Percentiles rank a stretch among this genome's conserved stretches.
phyloP scores from a whole-genome alignment of 2,888 invertebrate species.

The Ectropis crepuscularia region DNA sequence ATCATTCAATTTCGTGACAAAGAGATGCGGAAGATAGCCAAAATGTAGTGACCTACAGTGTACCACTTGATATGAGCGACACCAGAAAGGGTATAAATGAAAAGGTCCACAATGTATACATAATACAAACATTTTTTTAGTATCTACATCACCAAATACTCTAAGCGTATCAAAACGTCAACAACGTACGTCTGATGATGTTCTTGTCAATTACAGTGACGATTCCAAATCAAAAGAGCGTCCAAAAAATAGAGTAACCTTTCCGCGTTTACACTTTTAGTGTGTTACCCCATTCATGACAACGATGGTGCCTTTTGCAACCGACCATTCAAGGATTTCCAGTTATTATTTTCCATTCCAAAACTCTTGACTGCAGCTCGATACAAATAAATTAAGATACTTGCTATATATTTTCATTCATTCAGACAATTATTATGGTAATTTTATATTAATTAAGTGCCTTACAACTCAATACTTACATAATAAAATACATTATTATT shows the following conservation, averaged over 20 bases:
- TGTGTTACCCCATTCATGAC: not conserved
- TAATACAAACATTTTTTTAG: no score
- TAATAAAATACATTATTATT: no score
- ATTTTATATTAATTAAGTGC: not conserved
- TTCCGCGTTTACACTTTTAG: not conserved
- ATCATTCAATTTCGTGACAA: constrained; percentile 14
- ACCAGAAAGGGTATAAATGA: no score
- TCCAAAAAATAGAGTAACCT: not conserved
- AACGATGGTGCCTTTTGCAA: constrained; percentile 44
- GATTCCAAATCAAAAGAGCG: not conserved
- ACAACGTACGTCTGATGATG: no score
- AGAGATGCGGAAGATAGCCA: constrained; percentile 14
- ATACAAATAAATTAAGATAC: constrained; percentile 10
- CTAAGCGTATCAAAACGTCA: no score
- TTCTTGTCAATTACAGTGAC: no score
- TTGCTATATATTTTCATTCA: constrained; percentile 5
- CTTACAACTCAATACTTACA: not conserved
- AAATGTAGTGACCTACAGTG: not conserved
- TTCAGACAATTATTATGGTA: constrained; percentile 6
- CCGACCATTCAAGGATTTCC: constrained; percentile 45
- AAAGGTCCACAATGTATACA: no score
- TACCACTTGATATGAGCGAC: not conserved
- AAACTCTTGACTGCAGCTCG: constrained; percentile 10
- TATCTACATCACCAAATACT: no score
- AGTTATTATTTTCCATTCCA: constrained; percentile 33